Percentiles rank a stretch among this genome's conserved stretches.
phyloP scores from a whole-genome alignment of 1,140 invertebrate species.

The Drosophila sp. region DNA sequence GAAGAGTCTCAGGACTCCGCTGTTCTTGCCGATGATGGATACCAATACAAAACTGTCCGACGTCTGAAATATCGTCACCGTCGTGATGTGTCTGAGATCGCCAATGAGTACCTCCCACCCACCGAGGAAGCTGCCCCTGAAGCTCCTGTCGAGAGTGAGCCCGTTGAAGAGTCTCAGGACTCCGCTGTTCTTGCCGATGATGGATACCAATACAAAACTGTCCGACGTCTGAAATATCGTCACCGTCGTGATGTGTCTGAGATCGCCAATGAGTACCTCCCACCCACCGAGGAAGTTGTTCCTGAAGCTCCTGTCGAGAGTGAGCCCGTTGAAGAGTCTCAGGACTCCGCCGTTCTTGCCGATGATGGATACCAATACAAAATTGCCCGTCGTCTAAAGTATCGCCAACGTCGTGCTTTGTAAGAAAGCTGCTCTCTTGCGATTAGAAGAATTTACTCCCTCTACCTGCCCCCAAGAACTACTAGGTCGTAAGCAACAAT shows the following conservation, averaged over 20 bases:
- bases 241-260: conserved; percentile 67
- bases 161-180: conserved; percentile 31
- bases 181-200: conserved; percentile 53
- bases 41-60: conserved; percentile 54
- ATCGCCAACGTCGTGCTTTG: conserved; percentile 71
- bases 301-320: conserved; percentile 43
- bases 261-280: conserved; percentile 60
- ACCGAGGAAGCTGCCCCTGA: conserved; percentile 29
- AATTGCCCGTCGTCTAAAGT: conserved; percentile 72
- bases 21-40: conserved; percentile 44
- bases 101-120: conserved; percentile 50
- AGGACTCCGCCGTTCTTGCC: conserved; percentile 61
- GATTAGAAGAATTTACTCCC: conserved; percentile 47
- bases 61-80: conserved; percentile 55
- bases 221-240: conserved; percentile 63
- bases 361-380: conserved; percentile 71
- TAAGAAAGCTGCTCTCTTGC: conserved; percentile 59
- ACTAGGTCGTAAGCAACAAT: conserved; percentile 61
- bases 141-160: conserved; percentile 18
- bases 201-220: conserved; percentile 69
- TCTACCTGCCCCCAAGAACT: conserved; percentile 52
- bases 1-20: conserved; percentile 41
- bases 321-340: conserved; percentile 29
- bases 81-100: conserved; percentile 51
- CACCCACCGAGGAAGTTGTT: conserved; percentile 42